These are phyloP conservation scores for Ooceraea biroi DNA, from an alignment of 1,140 invertebrate species.

Conservation along the genomic window DNA sequence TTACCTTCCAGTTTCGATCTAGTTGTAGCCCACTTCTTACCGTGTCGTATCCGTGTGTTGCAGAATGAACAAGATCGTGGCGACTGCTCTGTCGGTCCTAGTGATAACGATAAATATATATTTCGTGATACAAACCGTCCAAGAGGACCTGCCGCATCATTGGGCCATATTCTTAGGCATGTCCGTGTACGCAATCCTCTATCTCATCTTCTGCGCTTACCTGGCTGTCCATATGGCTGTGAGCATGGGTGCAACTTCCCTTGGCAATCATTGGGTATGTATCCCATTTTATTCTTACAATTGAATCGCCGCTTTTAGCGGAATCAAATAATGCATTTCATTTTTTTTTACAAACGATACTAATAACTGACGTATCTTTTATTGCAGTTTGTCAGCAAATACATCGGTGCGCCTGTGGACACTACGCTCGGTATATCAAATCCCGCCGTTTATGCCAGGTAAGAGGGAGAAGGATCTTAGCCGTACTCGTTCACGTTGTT, in stretches of 20 bases:
- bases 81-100: constrained; percentile 89
- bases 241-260: constrained; percentile 88
- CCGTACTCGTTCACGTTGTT: background rate
- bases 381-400: constrained; percentile 83
- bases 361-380: constrained; percentile 57
- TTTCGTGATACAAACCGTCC: constrained; percentile 90
- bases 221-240: constrained; percentile 90
- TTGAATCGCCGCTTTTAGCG: background rate
- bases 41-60: constrained; percentile 74
- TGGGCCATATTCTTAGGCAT: constrained; percentile 87
- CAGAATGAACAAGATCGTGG: constrained; percentile 90
- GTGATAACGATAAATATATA: constrained; percentile 94
- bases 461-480: constrained; percentile 65
- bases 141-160: constrained; percentile 84
- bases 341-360: constrained; percentile 16
- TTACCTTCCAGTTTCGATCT: constrained; percentile 4
- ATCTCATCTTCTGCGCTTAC: constrained; percentile 91
- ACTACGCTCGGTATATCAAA: constrained; percentile 81
- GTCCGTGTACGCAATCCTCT: constrained; percentile 88
- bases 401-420: constrained; percentile 82
- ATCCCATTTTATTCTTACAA: background rate
- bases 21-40: background rate
- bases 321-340: constrained; percentile 15
- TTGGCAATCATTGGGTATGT: constrained; percentile 80
- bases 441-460: constrained; percentile 84